These are phyloP conservation scores for Xiphophorus maculatus DNA, from an alignment of 2,113 vertebrate genomes.

Conservation along the genomic window DNA sequence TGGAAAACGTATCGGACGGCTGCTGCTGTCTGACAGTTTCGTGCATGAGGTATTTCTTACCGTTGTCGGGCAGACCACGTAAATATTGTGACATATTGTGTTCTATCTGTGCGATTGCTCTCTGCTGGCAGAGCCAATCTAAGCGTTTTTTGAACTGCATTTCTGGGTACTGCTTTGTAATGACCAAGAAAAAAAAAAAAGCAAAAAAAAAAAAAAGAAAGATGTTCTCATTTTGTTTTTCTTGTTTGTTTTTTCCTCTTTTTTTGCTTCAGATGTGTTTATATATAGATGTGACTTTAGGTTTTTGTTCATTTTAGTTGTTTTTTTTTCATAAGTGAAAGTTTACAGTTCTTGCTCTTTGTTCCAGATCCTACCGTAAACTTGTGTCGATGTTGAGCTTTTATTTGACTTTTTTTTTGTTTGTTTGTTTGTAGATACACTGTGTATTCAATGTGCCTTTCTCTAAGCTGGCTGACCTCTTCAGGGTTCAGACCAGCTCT, in stretches of 20 bases:
- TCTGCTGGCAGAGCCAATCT: conserved; percentile 97
- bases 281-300: conserved; percentile 85
- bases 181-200: conserved; percentile 90
- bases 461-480: conserved; percentile 75
- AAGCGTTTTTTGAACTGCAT: conserved; percentile 88
- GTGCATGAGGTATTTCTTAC: conserved; percentile 73
- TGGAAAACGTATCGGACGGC: conserved; percentile 62
- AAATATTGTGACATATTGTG: conserved; percentile 91
- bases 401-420: background rate
- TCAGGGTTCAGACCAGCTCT: conserved; percentile 71
- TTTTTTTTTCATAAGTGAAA: conserved; percentile 90
- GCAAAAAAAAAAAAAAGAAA: conserved; percentile 86
- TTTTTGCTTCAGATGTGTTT: conserved; percentile 93
- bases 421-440: conserved; percentile 83
- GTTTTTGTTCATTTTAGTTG: conserved; percentile 65
- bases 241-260: conserved; percentile 80
- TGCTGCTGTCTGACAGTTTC: conserved; percentile 66
- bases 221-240: conserved; percentile 68
- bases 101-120: conserved; percentile 88
- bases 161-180: conserved; percentile 96
- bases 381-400: conserved; percentile 71
- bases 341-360: conserved; percentile 91
- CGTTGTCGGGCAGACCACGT: conserved; percentile 79
- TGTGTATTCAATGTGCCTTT: conserved; percentile 92
- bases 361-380: conserved; percentile 79